Percentiles rank a stretch among this genome's conserved stretches.
Evolutionary conservation across 2,888 invertebrate genomes (phyloP).

Genomic region (Vanessa cardui): DNA sequence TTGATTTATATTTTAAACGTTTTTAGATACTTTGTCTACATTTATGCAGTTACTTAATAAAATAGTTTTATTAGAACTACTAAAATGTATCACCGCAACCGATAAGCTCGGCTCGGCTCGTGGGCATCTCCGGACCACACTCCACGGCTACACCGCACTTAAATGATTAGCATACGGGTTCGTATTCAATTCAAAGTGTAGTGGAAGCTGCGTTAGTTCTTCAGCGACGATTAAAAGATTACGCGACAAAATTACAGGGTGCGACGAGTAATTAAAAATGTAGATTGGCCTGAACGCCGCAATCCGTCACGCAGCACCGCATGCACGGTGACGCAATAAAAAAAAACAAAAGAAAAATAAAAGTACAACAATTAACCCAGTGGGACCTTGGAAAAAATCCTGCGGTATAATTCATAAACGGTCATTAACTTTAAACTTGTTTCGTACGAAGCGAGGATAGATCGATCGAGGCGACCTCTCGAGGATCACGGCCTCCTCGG

Average conservation of each 20-base stretch:
- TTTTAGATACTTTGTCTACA: neutral
- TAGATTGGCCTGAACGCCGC: slow-evolving; percentile 24
- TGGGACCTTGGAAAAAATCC: slow-evolving; percentile 37
- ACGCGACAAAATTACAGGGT: slow-evolving; percentile 28
- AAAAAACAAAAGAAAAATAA: slow-evolving; percentile 34
- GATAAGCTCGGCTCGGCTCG: no score
- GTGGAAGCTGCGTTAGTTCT: slow-evolving; percentile 16
- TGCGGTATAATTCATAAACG: slow-evolving; percentile 39
- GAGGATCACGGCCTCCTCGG: slow-evolving; percentile 34
- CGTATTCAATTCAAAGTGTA: slow-evolving; percentile 6
- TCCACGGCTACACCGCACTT: neutral
- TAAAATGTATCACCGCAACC: no score
- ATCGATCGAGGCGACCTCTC: slow-evolving; percentile 38
- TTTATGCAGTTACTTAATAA: no score
- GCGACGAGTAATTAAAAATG: slow-evolving; percentile 30
- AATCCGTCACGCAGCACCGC: slow-evolving; percentile 20
- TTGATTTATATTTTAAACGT: neutral
- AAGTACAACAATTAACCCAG: slow-evolving; percentile 34
- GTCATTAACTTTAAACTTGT: slow-evolving; percentile 43
- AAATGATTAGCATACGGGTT: neutral
- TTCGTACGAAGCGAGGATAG: slow-evolving; percentile 34
- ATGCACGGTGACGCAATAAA: slow-evolving; percentile 34
- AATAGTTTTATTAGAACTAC: no score
- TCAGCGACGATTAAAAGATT: slow-evolving; percentile 29
- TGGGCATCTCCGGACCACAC: no score